phyloP scores from a whole-genome alignment of 2,888 invertebrate species.

The Thelaira solivaga region DNA sequence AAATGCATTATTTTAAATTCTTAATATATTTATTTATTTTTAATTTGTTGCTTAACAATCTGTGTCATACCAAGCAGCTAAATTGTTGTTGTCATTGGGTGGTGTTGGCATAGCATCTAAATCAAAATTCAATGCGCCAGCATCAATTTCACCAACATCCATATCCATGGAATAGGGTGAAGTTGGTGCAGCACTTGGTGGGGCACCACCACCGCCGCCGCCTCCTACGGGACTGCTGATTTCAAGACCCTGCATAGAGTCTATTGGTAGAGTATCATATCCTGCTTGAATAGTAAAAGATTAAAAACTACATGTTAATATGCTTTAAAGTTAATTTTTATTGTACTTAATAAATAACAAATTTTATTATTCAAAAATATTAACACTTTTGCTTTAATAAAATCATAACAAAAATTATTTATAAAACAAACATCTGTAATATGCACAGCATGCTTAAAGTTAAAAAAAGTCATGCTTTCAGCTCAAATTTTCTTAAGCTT shows the following conservation, averaged over 20 bases:
- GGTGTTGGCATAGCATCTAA: constrained; percentile 86
- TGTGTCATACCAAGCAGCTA: constrained; percentile 98
- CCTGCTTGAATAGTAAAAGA: constrained; percentile 79
- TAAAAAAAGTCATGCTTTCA: neutral
- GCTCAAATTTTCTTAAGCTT: no score
- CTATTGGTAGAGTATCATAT: constrained; percentile 98
- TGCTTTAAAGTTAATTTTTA: constrained; percentile 26
- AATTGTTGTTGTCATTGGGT: constrained; percentile 92
- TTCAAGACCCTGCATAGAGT: constrained; percentile 96
- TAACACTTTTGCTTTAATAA: neutral
- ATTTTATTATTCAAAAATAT: neutral
- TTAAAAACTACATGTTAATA: constrained; percentile 44
- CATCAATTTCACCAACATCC: constrained; percentile 88
- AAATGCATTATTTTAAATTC: constrained; percentile 23
- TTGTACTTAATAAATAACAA: neutral
- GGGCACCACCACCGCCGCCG: constrained; percentile 69
- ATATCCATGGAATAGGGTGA: constrained; percentile 90
- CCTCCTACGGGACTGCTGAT: constrained; percentile 81
- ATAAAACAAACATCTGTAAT: neutral
- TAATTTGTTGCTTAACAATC: constrained; percentile 83
- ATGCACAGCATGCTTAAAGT: constrained; percentile 3
- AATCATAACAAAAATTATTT: neutral
- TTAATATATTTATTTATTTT: neutral
- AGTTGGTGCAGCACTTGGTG: constrained; percentile 76
- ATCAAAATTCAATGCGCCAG: constrained; percentile 87